A percentile compares a stretch with the other conserved stretches of the same genome.
Conservation (phyloP, 2,113 vertebrate genomes). For the Lagopus leucura region DNA sequence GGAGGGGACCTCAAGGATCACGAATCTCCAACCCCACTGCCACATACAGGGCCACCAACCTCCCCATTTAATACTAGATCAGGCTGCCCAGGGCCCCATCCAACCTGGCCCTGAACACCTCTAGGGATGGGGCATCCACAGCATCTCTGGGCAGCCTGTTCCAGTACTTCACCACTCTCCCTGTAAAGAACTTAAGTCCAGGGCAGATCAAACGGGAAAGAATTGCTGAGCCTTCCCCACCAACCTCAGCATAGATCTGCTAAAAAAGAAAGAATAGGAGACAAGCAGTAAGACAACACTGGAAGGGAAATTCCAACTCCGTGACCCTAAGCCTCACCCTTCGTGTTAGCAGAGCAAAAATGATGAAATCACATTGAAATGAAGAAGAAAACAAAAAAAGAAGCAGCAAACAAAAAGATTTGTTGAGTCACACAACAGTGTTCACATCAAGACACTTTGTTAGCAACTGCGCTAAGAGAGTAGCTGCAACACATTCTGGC, state of each 20-base stretch:
- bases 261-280: conserved; percentile 33
- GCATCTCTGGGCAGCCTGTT: too few species aligned
- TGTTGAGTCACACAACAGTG: conserved; percentile 51
- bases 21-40: too few species aligned
- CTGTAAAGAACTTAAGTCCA: neutral
- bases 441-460: conserved; percentile 10
- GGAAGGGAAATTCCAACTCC: conserved; percentile 71
- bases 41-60: too few species aligned
- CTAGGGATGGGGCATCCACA: too few species aligned
- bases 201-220: neutral
- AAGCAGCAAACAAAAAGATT: neutral
- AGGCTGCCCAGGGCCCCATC: too few species aligned
- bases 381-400: neutral
- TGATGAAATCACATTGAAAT: neutral
- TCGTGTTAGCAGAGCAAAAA: neutral
- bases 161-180: too few species aligned
- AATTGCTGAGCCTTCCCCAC: neutral
- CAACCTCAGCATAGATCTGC: neutral
- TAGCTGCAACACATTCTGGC: conserved; percentile 40
- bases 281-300: conserved; percentile 46
- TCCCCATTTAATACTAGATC: too few species aligned
- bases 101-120: too few species aligned
- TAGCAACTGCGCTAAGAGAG: conserved; percentile 43
- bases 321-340: conserved; percentile 31
- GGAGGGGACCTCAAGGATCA: too few species aligned